These are phyloP conservation scores for Dryobota labecula DNA, from an alignment of 2,888 invertebrate species.

Conservation along the genomic window DNA sequence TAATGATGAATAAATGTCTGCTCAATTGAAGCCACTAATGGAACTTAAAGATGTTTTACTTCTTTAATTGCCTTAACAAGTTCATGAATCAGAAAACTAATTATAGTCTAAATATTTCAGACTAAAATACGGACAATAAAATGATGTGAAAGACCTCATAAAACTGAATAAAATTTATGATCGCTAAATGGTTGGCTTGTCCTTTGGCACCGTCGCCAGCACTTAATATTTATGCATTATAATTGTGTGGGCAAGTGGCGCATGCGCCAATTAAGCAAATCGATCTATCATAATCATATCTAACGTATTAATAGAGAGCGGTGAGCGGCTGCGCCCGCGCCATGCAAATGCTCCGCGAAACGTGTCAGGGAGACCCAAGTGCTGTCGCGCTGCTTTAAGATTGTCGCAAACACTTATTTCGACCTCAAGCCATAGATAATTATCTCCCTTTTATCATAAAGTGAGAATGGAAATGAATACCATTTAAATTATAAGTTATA, in stretches of 20 bases:
- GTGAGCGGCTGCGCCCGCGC: slow-evolving; percentile 72
- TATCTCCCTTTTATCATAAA: slow-evolving; percentile 48
- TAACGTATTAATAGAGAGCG: slow-evolving; percentile 67
- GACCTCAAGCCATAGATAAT: slow-evolving; percentile 53
- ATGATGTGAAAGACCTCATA: slow-evolving; percentile 69
- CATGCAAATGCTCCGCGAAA: slow-evolving; percentile 74
- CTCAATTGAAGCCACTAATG: slow-evolving; percentile 54
- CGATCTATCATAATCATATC: slow-evolving; percentile 78
- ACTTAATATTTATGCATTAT: slow-evolving; percentile 66
- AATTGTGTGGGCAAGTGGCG: slow-evolving; percentile 70
- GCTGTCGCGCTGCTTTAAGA: slow-evolving; percentile 47
- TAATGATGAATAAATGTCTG: slow-evolving; percentile 52
- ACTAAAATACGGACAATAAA: slow-evolving; percentile 60
- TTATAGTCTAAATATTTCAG: slow-evolving; percentile 56
- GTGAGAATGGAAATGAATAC: slow-evolving; percentile 47
- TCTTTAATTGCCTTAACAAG: slow-evolving; percentile 57
- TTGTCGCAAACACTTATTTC: slow-evolving; percentile 53
- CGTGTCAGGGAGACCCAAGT: slow-evolving; percentile 77
- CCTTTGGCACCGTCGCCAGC: slow-evolving; percentile 65
- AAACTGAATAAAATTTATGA: slow-evolving; percentile 65
- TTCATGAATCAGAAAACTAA: slow-evolving; percentile 53
- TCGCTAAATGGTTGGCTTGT: slow-evolving; percentile 68
- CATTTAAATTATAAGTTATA: slow-evolving; percentile 50
- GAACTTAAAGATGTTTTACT: slow-evolving; percentile 47
- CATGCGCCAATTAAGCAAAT: slow-evolving; percentile 76